Percentiles rank a stretch among this genome's conserved stretches.
Conservation (phyloP, 2,113 vertebrate genomes). For the Nibea coibor region DNA sequence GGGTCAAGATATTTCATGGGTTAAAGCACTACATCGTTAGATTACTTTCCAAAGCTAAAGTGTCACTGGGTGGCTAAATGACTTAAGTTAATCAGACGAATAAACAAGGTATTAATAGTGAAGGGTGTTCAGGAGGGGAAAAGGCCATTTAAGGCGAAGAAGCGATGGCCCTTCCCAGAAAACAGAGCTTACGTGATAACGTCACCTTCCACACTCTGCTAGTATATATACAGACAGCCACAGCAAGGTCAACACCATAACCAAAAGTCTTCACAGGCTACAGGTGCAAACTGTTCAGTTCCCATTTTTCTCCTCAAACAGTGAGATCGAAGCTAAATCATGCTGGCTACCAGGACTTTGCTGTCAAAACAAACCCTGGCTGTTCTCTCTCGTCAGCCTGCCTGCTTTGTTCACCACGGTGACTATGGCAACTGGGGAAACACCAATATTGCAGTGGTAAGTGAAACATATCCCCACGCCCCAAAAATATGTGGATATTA, state of each 20-base stretch:
- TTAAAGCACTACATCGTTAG: conserved; percentile 30
- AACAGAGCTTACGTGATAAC: conserved; percentile 68
- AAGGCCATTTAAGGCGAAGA: conserved; percentile 55
- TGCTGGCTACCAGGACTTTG: conserved; percentile 76
- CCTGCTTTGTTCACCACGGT: conserved; percentile 77
- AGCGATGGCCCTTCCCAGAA: conserved; percentile 63
- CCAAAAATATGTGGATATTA: background rate
- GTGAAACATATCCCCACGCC: conserved; percentile 1
- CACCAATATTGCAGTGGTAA: conserved; percentile 82
- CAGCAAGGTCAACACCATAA: conserved; percentile 1
- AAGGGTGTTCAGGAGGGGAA: conserved; percentile 51
- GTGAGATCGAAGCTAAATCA: conserved; percentile 45
- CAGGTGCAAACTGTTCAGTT: background rate
- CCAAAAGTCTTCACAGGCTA: conserved; percentile 49
- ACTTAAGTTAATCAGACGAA: conserved; percentile 74
- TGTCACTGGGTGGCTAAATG: conserved; percentile 40
- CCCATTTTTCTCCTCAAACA: background rate
- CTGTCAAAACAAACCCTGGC: conserved; percentile 74
- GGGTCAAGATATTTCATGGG: conserved; percentile 42
- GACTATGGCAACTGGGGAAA: conserved; percentile 83
- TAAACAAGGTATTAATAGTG: conserved; percentile 70
- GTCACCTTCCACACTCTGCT: conserved; percentile 45
- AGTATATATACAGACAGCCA: conserved; percentile 68
- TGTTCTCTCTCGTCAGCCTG: conserved; percentile 73
- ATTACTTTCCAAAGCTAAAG: conserved; percentile 22